Conservation (phyloP, 1,140 invertebrate genomes). For the Xylocopa sonorina region DNA sequence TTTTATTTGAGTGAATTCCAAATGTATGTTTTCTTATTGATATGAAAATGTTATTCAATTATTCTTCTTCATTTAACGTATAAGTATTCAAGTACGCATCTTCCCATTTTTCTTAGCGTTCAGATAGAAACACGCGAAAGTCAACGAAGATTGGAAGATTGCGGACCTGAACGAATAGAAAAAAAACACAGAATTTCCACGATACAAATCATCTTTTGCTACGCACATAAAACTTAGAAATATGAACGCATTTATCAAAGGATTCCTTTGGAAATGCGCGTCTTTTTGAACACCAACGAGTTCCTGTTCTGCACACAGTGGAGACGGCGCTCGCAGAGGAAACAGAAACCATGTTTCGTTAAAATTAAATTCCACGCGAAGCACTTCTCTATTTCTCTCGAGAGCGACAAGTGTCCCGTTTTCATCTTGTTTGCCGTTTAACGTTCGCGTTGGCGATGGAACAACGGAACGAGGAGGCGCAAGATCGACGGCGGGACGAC, state of each 20-base stretch:
- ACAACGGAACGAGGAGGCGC: neutral
- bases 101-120: no score
- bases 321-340: neutral
- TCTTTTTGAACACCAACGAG: neutral
- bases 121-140: no score
- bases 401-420: neutral
- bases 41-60: no score
- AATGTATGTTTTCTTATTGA: no score
- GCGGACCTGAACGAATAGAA: no score
- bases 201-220: neutral
- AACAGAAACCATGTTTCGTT: conserved; percentile 1
- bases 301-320: no score
- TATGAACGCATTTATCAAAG: neutral
- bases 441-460: neutral
- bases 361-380: conserved; percentile 10
- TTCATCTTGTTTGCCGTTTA: neutral
- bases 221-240: neutral
- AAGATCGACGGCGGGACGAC: neutral
- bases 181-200: no score
- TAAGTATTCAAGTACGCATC: no score
- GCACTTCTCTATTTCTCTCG: neutral
- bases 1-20: no score
- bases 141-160: no score
- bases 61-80: no score
- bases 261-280: neutral